phyloP scores from a whole-genome alignment of 2,113 vertebrate genomes.

The Nannobrachium achirus region DNA sequence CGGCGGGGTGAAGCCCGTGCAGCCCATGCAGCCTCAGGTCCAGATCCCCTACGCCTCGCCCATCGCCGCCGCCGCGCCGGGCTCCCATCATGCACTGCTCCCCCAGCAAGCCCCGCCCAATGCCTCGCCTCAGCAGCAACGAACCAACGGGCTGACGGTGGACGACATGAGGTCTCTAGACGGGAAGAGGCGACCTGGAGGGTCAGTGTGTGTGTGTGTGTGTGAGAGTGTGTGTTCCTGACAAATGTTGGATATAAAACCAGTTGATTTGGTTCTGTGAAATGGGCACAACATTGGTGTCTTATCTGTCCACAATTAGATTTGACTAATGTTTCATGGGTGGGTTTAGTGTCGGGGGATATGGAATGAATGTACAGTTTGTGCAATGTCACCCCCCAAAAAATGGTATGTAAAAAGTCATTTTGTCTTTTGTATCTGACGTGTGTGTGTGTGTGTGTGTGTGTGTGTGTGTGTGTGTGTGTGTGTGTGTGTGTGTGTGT shows the following conservation, averaged over 20 bases:
- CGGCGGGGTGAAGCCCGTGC: slow-evolving; percentile 76
- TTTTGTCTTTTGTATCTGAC: slow-evolving; percentile 12
- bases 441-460: background rate
- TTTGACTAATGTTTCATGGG: no score
- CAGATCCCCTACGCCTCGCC: slow-evolving; percentile 80
- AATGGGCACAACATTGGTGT: no score
- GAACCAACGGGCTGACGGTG: slow-evolving; percentile 79
- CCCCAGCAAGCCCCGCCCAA: slow-evolving; percentile 76
- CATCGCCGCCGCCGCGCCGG: slow-evolving; percentile 78
- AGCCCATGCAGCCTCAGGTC: slow-evolving; percentile 78
- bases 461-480: background rate
- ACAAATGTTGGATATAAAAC: slow-evolving; percentile 1
- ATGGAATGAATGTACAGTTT: background rate
- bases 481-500: background rate
- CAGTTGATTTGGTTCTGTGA: no score
- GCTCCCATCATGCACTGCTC: slow-evolving; percentile 86
- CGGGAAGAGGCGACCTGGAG: slow-evolving; percentile 94
- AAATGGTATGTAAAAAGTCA: background rate
- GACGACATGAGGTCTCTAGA: slow-evolving; percentile 89
- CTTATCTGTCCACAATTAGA: no score
- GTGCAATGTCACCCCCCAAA: no score
- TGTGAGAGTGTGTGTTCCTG: slow-evolving; percentile 17
- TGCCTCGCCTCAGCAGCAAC: slow-evolving; percentile 57
- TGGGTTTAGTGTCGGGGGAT: no score
- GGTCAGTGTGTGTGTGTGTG: slow-evolving; percentile 81